These are phyloP conservation scores for Synanthedon formicaeformis DNA, from an alignment of 2,888 invertebrate species.

Conservation along the genomic window DNA sequence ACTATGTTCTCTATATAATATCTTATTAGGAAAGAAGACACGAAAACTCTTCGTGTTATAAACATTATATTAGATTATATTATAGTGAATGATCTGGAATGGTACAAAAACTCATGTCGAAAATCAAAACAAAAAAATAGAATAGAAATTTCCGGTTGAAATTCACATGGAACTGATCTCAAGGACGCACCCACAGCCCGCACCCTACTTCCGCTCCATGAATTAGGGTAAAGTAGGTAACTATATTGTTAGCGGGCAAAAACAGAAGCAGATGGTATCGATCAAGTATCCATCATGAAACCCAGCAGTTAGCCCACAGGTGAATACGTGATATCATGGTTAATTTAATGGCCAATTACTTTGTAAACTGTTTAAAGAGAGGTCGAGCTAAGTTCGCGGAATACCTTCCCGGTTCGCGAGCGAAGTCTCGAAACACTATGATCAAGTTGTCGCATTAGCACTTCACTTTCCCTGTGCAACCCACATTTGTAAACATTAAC, in stretches of 20 bases:
- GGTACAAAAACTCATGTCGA: background rate
- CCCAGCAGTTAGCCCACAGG: conserved; percentile 13
- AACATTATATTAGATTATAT: too few relatives aligned
- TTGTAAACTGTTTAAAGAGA: conserved; percentile 28
- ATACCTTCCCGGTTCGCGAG: conserved; percentile 39
- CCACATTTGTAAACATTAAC: conserved; percentile 65
- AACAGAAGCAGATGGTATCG: conserved; percentile 33
- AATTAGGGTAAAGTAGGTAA: conserved; percentile 36
- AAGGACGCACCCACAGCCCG: conserved; percentile 57
- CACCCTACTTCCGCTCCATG: conserved; percentile 58
- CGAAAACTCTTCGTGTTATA: too few relatives aligned
- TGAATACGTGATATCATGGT: conserved; percentile 10
- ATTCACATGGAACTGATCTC: conserved; percentile 28
- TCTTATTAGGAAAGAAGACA: too few relatives aligned
- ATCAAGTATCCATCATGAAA: background rate
- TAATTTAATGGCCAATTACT: conserved; percentile 29
- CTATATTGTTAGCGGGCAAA: conserved; percentile 36
- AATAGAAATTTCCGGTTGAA: conserved; percentile 48
- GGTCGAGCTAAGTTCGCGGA: conserved; percentile 36
- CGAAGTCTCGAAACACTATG: conserved; percentile 43
- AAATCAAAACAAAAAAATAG: conserved; percentile 20
- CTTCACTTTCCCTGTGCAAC: conserved; percentile 60
- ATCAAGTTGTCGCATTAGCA: conserved; percentile 64
- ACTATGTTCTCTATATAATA: too few relatives aligned
- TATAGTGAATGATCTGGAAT: background rate